A percentile compares a stretch with the other conserved stretches of the same genome.
phyloP scores from a whole-genome alignment of 37 sponge, comb jelly and placozoan genomes.

The Chondrilla cf. caribensis region DNA sequence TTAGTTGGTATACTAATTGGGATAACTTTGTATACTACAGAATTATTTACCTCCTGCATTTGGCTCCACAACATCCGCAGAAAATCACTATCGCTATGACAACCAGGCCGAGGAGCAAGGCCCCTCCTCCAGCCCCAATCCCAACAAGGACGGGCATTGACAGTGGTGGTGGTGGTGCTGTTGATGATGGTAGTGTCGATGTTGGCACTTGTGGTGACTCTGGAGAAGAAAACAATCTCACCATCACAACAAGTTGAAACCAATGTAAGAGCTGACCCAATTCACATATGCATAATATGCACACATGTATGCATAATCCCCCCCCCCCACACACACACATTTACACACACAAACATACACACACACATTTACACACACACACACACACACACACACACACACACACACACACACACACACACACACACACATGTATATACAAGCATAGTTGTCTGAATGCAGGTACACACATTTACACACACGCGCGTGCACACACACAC shows the following conservation, averaged over 20 bases:
- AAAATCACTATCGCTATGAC: background rate
- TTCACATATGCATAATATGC: too few species aligned
- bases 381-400: conserved; percentile 28
- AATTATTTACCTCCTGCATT: background rate
- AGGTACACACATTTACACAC: too few species aligned
- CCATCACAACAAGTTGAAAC: background rate
- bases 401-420: conserved; percentile 39
- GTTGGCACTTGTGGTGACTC: background rate
- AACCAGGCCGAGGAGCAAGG: background rate
- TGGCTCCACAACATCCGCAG: background rate
- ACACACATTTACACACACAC: conserved; percentile 13
- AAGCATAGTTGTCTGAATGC: too few species aligned
- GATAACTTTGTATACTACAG: too few species aligned
- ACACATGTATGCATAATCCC: background rate
- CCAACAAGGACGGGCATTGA: background rate
- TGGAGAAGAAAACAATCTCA: background rate
- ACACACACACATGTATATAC: background rate
- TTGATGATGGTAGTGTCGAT: background rate
- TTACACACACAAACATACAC: conserved; percentile 16
- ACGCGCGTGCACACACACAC: too few species aligned
- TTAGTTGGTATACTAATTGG: too few species aligned
- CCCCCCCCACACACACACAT: conserved; percentile 28
- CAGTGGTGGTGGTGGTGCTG: background rate
- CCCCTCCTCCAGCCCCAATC: background rate
- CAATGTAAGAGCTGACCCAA: too few species aligned